These are phyloP conservation scores for Chamaetylas fuelleborni DNA, from an alignment of 2,113 vertebrate genomes.

Conservation along the genomic window DNA sequence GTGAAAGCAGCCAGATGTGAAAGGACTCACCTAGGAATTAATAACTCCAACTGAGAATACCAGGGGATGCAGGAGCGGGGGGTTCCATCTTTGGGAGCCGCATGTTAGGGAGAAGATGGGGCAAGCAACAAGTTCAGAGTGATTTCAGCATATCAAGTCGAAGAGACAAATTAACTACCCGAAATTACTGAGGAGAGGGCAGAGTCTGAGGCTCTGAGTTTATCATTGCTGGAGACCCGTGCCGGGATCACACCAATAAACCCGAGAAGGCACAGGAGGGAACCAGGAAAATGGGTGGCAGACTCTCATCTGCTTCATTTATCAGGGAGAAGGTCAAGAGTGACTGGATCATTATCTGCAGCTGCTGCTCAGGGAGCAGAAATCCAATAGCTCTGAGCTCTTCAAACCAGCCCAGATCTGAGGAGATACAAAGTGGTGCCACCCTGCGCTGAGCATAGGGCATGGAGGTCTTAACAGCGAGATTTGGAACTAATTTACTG, in stretches of 20 bases:
- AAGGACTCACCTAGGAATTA: background rate
- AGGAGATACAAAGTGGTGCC: background rate
- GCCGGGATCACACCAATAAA: fast-evolving
- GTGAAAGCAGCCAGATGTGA: background rate
- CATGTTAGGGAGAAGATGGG: background rate
- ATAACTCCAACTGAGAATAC: background rate
- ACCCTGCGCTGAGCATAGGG: background rate
- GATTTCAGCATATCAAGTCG: background rate
- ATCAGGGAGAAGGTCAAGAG: conserved; percentile 29
- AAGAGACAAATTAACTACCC: background rate
- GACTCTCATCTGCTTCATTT: background rate
- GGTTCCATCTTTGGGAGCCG: background rate
- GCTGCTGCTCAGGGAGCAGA: background rate
- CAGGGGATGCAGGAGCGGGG: fast-evolving
- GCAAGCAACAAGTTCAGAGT: background rate
- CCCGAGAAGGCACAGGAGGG: background rate
- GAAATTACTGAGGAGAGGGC: background rate
- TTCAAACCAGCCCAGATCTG: conserved; percentile 15
- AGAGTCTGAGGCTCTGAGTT: background rate
- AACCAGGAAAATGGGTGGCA: fast-evolving
- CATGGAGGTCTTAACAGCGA: background rate
- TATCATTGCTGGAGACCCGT: background rate
- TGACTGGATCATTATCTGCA: conserved; percentile 29
- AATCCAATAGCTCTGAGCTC: background rate
- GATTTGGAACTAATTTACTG: conserved; percentile 24